These are phyloP conservation scores for Ceratosolen solmsi DNA, from an alignment of 1,140 invertebrate genomes.

Conservation along the genomic window DNA sequence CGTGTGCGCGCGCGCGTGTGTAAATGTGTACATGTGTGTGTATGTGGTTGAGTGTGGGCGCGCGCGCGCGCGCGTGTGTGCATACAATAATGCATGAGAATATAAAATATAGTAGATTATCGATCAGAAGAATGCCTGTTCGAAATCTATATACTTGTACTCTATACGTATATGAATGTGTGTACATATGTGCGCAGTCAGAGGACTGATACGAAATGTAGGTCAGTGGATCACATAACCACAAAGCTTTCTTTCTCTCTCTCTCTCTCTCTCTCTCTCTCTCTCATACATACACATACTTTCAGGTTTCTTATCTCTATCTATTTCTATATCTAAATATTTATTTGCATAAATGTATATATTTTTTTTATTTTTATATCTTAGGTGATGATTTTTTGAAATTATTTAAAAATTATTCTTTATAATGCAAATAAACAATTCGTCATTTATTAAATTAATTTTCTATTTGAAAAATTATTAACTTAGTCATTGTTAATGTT, in stretches of 20 bases:
- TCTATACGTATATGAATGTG: slow-evolving; percentile 60
- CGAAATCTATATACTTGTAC: slow-evolving; percentile 67
- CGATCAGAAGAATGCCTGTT: slow-evolving; percentile 68
- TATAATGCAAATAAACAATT: too few relatives aligned
- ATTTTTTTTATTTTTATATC: background rate
- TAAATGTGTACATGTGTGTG: too few relatives aligned
- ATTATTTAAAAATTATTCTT: too few relatives aligned
- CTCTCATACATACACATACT: too few relatives aligned
- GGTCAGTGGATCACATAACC: slow-evolving; percentile 69
- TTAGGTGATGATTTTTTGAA: too few relatives aligned
- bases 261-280: slow-evolving; percentile 55
- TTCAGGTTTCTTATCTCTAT: slow-evolving; percentile 7
- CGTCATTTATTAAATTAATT: too few relatives aligned
- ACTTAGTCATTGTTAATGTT: background rate
- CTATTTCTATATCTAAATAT: background rate
- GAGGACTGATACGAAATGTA: slow-evolving; percentile 62
- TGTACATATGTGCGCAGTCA: slow-evolving; percentile 37
- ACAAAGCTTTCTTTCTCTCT: slow-evolving; percentile 60
- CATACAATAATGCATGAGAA: too few relatives aligned
- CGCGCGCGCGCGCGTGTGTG: too few relatives aligned
- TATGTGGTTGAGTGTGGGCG: too few relatives aligned
- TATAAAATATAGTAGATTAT: slow-evolving; percentile 65
- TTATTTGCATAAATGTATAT: background rate
- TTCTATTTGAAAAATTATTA: background rate
- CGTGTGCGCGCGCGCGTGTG: too few relatives aligned